Evolutionary conservation across 2,888 invertebrate species (phyloP).

Genomic region (Thecocarcelia acutangulata): DNA sequence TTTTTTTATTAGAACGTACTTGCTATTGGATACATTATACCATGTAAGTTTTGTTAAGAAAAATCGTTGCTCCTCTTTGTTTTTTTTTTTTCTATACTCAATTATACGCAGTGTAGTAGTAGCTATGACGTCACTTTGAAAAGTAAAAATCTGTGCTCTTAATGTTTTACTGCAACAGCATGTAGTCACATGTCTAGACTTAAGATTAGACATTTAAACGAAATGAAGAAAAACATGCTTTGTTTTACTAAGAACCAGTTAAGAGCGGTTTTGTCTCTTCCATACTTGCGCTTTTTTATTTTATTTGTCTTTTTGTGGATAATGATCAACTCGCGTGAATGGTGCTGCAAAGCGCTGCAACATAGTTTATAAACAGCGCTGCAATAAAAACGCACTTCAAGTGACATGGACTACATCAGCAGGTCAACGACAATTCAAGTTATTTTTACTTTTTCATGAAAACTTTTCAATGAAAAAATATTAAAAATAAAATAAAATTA

Average conservation of each 20-base stretch:
- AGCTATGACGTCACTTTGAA: constrained; percentile 54
- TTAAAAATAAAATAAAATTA: no score
- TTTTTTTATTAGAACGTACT: no score
- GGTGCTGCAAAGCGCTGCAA: background rate
- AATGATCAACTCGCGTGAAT: background rate
- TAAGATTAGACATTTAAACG: constrained; percentile 32
- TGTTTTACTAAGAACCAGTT: constrained; percentile 35
- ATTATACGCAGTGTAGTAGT: background rate
- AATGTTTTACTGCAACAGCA: constrained; percentile 9
- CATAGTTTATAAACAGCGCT: background rate
- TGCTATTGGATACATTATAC: no score
- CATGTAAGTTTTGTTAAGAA: no score
- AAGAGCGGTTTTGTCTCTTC: constrained; percentile 28
- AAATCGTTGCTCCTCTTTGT: background rate
- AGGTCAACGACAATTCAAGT: constrained; percentile 29
- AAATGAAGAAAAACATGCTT: background rate
- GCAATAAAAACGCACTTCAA: constrained; percentile 22
- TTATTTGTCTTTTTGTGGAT: no score
- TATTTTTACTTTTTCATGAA: no score
- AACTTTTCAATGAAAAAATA: constrained; percentile 2
- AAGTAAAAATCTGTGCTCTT: constrained; percentile 20
- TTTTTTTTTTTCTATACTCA: background rate
- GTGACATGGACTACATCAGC: constrained; percentile 18
- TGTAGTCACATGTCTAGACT: constrained; percentile 56
- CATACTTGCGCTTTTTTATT: no score